Conservation (phyloP, 2,888 invertebrate genomes). For the Lochmaea crataegi region DNA sequence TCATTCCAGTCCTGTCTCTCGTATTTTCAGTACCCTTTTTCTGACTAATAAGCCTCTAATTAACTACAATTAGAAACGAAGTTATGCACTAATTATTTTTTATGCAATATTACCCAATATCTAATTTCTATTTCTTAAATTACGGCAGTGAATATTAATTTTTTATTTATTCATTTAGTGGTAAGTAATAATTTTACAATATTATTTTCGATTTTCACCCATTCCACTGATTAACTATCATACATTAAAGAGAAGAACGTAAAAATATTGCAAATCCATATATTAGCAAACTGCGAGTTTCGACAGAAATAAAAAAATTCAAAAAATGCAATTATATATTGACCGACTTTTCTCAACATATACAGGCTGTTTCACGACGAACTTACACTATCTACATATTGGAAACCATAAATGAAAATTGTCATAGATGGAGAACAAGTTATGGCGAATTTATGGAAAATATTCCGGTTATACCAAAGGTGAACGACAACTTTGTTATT, state of each 20-base stretch:
- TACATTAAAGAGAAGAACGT: background rate
- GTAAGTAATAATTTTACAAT: background rate
- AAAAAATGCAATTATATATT: background rate
- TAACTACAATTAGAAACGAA: slow-evolving; percentile 16
- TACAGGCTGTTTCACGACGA: background rate
- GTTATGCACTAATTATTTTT: slow-evolving; percentile 35
- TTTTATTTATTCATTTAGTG: background rate
- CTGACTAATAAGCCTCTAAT: background rate
- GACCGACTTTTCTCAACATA: background rate
- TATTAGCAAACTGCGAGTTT: background rate
- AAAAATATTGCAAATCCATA: background rate
- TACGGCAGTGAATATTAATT: slow-evolving; percentile 1
- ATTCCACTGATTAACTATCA: background rate
- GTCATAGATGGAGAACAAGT: no score
- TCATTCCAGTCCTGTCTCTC: no score
- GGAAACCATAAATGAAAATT: no score
- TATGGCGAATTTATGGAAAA: no score
- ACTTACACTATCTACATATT: no score
- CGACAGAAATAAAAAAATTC: background rate
- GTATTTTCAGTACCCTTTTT: background rate
- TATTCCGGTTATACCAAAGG: no score
- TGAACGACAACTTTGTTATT: no score
- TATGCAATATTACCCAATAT: slow-evolving; percentile 23
- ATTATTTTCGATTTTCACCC: no score
- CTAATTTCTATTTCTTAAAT: slow-evolving; percentile 25